Evolutionary conservation across 2,113 vertebrate genomes (phyloP).

Genomic region (Hypomesus transpacificus): DNA sequence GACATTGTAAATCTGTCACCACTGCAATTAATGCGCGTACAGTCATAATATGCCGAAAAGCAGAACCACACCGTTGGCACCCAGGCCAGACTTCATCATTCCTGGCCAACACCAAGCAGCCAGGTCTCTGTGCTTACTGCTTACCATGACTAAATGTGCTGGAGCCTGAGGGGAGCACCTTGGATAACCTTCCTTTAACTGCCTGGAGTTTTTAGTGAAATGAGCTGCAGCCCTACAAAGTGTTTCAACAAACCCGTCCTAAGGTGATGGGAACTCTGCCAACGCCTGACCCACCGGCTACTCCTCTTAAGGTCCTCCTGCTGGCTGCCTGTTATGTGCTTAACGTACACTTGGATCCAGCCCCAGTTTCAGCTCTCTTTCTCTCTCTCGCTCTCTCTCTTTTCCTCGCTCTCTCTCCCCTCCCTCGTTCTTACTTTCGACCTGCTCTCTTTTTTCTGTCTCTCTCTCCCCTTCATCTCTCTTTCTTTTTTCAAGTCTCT

Average conservation of each 20-base stretch:
- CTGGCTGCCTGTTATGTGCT: constrained; percentile 39
- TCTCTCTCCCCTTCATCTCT: not conserved
- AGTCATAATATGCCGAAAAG: too few species aligned
- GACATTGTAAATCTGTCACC: too few species aligned
- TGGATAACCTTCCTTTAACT: not conserved
- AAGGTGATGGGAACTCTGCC: constrained; percentile 37
- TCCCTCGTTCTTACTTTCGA: not conserved
- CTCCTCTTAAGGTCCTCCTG: constrained; percentile 31
- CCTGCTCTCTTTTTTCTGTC: not conserved
- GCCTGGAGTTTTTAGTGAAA: constrained; percentile 9
- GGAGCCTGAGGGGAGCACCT: constrained; percentile 1
- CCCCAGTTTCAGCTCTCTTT: constrained; percentile 18
- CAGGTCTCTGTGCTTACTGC: not conserved
- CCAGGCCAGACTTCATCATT: too few species aligned
- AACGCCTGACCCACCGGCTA: constrained; percentile 19
- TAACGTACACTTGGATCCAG: constrained; percentile 39
- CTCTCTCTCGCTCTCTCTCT: constrained; percentile 32
- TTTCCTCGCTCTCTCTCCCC: not conserved
- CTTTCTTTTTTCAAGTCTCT: not conserved
- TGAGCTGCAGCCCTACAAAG: not conserved
- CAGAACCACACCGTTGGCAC: too few species aligned
- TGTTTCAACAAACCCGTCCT: constrained; percentile 26
- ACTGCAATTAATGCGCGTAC: too few species aligned
- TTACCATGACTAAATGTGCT: not conserved
- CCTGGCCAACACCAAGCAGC: too few species aligned